Conservation (phyloP, 1,140 invertebrate genomes). For the Whitmania pigra region DNA sequence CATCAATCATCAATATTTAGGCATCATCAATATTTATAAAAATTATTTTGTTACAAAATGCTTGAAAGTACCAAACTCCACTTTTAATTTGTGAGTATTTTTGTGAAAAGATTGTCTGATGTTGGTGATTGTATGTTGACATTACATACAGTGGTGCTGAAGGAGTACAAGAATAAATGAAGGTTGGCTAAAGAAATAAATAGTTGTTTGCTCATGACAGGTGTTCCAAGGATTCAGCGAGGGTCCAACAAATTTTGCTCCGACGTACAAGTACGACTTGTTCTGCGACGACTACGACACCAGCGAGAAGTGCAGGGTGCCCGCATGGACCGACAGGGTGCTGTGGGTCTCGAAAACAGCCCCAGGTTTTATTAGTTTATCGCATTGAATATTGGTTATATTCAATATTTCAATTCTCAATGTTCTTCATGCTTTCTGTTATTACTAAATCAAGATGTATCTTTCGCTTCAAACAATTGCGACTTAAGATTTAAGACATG, state of each 20-base stretch:
- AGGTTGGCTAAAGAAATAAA: neutral
- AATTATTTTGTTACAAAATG: too few species aligned
- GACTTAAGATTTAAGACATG: neutral
- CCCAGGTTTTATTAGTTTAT: neutral
- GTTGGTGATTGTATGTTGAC: too few species aligned
- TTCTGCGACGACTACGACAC: conserved; percentile 99
- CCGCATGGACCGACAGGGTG: conserved; percentile 94
- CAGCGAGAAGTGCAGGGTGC: conserved; percentile 82
- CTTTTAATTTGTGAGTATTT: too few species aligned
- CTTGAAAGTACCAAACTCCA: too few species aligned
- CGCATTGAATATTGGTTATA: too few species aligned
- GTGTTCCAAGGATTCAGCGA: conserved; percentile 90
- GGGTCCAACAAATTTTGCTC: conserved; percentile 78
- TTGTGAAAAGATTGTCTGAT: neutral
- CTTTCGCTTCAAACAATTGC: too few species aligned
- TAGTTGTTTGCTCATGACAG: conserved; percentile 44
- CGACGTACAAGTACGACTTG: conserved; percentile 97
- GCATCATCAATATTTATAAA: too few species aligned
- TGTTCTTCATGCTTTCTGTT: too few species aligned
- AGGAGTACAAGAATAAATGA: neutral
- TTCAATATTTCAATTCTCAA: too few species aligned
- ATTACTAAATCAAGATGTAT: too few species aligned
- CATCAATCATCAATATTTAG: too few species aligned
- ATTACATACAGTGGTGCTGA: too few species aligned
- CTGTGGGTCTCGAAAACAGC: conserved; percentile 47